A percentile compares a stretch with the other conserved stretches of the same genome.
phyloP scores from a whole-genome alignment of 1,140 invertebrate genomes.

The Drosophila suzukii region DNA sequence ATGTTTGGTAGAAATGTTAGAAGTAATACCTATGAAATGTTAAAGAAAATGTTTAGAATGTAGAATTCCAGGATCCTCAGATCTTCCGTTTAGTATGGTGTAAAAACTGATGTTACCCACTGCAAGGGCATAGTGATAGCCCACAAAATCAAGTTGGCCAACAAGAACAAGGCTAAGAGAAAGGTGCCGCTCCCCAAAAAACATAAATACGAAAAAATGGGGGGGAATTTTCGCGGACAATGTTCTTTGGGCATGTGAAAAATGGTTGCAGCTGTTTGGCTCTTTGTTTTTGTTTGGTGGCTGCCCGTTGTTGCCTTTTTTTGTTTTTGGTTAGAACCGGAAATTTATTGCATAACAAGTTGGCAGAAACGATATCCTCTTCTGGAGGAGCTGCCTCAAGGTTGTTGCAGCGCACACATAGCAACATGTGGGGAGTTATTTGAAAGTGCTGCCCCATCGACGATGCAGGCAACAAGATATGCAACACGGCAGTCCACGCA shows the following conservation, averaged over 20 bases:
- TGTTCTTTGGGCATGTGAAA: conserved; percentile 40
- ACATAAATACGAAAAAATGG: not conserved
- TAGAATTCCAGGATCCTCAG: not conserved
- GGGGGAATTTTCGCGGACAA: conserved; percentile 14
- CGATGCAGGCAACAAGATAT: conserved; percentile 54
- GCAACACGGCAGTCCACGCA: conserved; percentile 15
- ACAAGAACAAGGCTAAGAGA: conserved; percentile 3
- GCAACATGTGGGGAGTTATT: conserved; percentile 49
- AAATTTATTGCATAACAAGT: conserved; percentile 83
- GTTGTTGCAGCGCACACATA: conserved; percentile 46
- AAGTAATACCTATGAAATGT: no score
- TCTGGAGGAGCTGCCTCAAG: conserved; percentile 64
- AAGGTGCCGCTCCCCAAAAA: conserved; percentile 22
- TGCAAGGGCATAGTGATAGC: not conserved
- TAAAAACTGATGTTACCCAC: not conserved
- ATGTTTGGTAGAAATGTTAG: not conserved
- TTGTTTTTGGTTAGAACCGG: conserved; percentile 67
- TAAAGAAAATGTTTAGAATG: no score
- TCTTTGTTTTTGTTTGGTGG: not conserved
- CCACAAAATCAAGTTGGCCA: conserved; percentile 1
- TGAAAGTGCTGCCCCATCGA: conserved; percentile 50
- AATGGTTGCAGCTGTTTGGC: conserved; percentile 37
- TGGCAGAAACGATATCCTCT: conserved; percentile 62
- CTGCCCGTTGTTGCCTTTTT: conserved; percentile 4
- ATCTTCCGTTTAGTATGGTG: no score